These are phyloP conservation scores for Gnatocerus cornutus DNA, from an alignment of 2,888 invertebrate species.

Conservation along the genomic window DNA sequence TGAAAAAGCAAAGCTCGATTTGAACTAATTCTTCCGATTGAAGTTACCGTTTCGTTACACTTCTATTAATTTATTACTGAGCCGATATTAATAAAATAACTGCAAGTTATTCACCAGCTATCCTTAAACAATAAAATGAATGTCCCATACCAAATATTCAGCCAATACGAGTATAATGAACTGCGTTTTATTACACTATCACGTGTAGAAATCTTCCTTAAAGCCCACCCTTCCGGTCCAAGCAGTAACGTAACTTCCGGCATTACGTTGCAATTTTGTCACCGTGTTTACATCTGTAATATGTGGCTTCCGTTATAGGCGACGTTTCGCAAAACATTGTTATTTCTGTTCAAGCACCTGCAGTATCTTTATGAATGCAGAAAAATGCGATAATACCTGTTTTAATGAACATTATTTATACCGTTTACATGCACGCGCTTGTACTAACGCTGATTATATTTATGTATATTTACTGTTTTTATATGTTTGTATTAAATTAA, in stretches of 20 bases:
- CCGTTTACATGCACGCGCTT: conserved; percentile 49
- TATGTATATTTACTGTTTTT: conserved; percentile 41
- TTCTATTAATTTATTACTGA: too few relatives aligned
- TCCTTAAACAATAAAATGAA: too few relatives aligned
- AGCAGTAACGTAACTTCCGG: conserved; percentile 57
- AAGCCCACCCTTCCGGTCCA: conserved; percentile 54
- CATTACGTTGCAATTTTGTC: conserved; percentile 57
- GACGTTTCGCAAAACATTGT: conserved; percentile 51
- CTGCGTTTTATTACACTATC: conserved; percentile 32
- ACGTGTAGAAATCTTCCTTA: conserved; percentile 49
- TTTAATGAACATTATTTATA: conserved; percentile 59
- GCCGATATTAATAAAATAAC: too few relatives aligned
- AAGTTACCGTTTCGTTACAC: too few relatives aligned
- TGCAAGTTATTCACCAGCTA: too few relatives aligned
- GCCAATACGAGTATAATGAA: conserved; percentile 38
- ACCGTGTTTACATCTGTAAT: conserved; percentile 64
- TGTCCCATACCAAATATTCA: too few relatives aligned
- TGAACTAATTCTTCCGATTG: too few relatives aligned
- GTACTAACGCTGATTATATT: conserved; percentile 50
- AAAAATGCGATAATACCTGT: conserved; percentile 56
- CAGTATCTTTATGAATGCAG: conserved; percentile 43
- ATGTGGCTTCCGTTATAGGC: conserved; percentile 59
- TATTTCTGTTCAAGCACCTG: conserved; percentile 39
- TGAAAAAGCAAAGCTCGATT: too few relatives aligned
- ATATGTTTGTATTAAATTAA: conserved; percentile 33